These are phyloP conservation scores for Cardiocondyla obscurior DNA, from an alignment of 1,140 invertebrate species.

Conservation along the genomic window DNA sequence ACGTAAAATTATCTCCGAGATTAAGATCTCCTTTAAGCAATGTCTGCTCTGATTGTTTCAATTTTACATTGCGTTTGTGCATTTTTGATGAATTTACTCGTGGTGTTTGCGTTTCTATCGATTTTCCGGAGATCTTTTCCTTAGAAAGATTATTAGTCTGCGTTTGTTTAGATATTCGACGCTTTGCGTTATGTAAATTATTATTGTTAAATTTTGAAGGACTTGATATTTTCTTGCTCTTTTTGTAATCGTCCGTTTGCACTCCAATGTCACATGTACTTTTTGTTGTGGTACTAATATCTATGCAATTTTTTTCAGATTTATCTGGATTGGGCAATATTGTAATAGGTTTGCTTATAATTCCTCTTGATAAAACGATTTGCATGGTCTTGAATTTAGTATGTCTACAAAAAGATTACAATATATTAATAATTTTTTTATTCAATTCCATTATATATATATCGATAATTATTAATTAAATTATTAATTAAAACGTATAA, in stretches of 20 bases:
- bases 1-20: slow-evolving; percentile 75
- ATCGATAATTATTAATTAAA: too few species aligned
- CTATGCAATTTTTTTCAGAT: neutral
- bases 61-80: slow-evolving; percentile 68
- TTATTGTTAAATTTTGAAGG: slow-evolving; percentile 62
- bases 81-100: slow-evolving; percentile 60
- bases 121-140: slow-evolving; percentile 75
- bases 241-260: slow-evolving; percentile 80
- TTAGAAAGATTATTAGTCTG: slow-evolving; percentile 80
- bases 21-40: slow-evolving; percentile 74
- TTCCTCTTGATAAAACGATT: slow-evolving; percentile 23
- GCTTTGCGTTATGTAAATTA: slow-evolving; percentile 73
- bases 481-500: neutral
- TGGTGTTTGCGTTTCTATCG: slow-evolving; percentile 83
- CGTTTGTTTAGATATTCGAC: slow-evolving; percentile 82
- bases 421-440: neutral
- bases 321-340: slow-evolving; percentile 70
- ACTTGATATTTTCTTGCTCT: slow-evolving; percentile 66
- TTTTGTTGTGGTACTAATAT: slow-evolving; percentile 39
- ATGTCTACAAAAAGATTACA: slow-evolving; percentile 45
- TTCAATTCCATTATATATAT: neutral
- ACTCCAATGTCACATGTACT: slow-evolving; percentile 75
- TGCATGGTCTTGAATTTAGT: slow-evolving; percentile 51
- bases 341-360: slow-evolving; percentile 63
- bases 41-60: slow-evolving; percentile 59